phyloP scores from a whole-genome alignment of 2,113 vertebrate genomes.

The Carassius auratus region DNA sequence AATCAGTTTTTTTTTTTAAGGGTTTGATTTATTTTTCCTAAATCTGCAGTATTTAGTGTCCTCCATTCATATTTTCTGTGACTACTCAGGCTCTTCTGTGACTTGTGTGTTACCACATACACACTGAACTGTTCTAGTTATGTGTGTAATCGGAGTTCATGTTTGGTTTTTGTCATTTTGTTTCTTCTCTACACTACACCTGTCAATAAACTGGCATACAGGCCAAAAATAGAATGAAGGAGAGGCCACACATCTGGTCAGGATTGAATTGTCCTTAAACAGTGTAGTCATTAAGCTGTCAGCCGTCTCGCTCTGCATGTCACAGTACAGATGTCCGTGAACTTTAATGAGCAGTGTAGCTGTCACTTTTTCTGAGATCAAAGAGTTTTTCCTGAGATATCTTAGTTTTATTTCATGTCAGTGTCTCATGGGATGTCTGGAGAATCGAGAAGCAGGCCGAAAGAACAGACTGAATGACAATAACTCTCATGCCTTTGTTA shows the following conservation, averaged over 20 bases:
- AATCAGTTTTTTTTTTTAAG: too few species aligned
- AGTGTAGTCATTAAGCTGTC: background rate
- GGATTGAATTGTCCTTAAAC: background rate
- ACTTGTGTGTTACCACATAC: background rate
- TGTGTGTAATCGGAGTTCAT: background rate
- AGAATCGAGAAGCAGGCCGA: background rate
- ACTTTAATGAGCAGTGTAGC: background rate
- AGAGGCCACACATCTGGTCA: background rate
- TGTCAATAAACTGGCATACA: background rate
- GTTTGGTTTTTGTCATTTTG: background rate
- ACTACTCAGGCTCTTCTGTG: too few species aligned
- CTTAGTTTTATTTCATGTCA: background rate
- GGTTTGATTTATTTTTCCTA: background rate
- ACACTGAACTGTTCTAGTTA: background rate
- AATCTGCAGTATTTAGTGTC: background rate
- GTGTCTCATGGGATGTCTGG: background rate
- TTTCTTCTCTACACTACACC: background rate
- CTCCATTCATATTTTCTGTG: too few species aligned
- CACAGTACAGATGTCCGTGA: conserved; percentile 3
- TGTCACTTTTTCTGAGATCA: background rate
- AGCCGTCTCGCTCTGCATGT: background rate
- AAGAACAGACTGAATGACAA: background rate
- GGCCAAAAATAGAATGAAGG: background rate
- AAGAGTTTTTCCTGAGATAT: background rate
- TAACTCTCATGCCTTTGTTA: conserved; percentile 10